Evolutionary conservation across 2,113 vertebrate species (phyloP), one percentile per base, ranked within the genome.

Genomic region (Leptosomus discolor): DNA sequence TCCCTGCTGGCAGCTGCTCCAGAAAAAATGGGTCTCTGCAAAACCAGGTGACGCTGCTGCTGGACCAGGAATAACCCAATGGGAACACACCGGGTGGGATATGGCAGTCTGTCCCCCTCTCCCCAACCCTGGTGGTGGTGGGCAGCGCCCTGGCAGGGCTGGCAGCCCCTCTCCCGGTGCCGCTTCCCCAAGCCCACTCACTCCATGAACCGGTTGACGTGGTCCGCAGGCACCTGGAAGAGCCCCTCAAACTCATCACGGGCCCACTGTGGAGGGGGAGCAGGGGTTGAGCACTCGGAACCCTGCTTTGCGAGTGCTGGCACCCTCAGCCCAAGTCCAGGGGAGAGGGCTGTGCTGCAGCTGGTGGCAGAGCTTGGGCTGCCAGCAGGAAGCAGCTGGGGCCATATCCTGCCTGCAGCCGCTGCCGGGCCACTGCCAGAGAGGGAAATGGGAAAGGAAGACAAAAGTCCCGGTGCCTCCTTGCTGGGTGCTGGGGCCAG

Each of bases 11-110:
- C 61, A 89, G 68, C 29, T 97, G 91, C 77, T 98, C 92, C 10
- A 86, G 78, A 91, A 98, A 99, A 18, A 70, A 74, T 0, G 69
- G 58, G 84, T 98, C 98, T 22, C 99, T 99, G 96, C 21, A 92
- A 94, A 83, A 74, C 23, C 68, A 83, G 56, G 30, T n/a, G n/a
- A n/a, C 3, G 7, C 71, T 57, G 57, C 76, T 64, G 58, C 50
- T 61, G 56, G 19, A 22, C 63, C 0, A 0, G 61, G 27, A 81
- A 18, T 41, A 43, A 60, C n/a, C 70, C 54, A 2, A 0, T 2
- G 8, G 56, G 34, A 19, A 67, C 12, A 16, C 5, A 27, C 15
- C 3, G 0, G 11, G 15, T 1, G 3, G 54, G 63, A 86, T 12
- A 15, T 2, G 4, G 58, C 2, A 0, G 4, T 39, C 48, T 39